These are phyloP conservation scores for Tinamus major DNA, from an alignment of 2,797 vertebrate species.

Conservation along the genomic window DNA sequence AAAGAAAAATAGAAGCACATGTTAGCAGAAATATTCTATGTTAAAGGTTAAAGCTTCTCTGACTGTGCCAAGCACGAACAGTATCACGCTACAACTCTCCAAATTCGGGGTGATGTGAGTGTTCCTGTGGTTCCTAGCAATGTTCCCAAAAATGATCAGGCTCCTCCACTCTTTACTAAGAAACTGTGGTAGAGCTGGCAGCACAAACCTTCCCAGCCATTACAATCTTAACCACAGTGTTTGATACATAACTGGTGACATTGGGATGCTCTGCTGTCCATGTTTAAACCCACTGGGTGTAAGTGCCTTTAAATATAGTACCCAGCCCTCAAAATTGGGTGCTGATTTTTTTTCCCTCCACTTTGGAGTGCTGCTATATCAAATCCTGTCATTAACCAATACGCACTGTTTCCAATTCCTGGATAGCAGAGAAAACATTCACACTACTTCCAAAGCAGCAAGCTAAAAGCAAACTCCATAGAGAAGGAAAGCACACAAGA, in stretches of 20 bases:
- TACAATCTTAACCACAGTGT: background rate
- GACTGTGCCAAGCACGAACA: accelerated
- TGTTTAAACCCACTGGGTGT: background rate
- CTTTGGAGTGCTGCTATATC: background rate
- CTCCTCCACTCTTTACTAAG: background rate
- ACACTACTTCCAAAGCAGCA: background rate
- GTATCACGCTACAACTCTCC: background rate
- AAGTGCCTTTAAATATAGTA: background rate
- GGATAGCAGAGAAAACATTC: background rate
- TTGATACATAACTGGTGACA: background rate
- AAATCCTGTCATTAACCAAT: background rate
- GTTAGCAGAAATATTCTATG: background rate
- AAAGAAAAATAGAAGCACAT: background rate
- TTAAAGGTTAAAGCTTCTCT: accelerated
- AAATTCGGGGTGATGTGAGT: background rate
- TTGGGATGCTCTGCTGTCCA: background rate
- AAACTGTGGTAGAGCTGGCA: background rate
- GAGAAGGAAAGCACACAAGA: background rate
- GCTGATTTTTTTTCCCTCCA: background rate
- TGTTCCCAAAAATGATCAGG: background rate
- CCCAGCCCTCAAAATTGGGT: background rate
- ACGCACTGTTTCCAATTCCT: background rate
- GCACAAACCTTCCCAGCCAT: background rate
- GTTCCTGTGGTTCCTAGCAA: background rate
- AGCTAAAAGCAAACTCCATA: background rate